phyloP scores from a whole-genome alignment of 2,888 invertebrate genomes.

The Eledona agricola region DNA sequence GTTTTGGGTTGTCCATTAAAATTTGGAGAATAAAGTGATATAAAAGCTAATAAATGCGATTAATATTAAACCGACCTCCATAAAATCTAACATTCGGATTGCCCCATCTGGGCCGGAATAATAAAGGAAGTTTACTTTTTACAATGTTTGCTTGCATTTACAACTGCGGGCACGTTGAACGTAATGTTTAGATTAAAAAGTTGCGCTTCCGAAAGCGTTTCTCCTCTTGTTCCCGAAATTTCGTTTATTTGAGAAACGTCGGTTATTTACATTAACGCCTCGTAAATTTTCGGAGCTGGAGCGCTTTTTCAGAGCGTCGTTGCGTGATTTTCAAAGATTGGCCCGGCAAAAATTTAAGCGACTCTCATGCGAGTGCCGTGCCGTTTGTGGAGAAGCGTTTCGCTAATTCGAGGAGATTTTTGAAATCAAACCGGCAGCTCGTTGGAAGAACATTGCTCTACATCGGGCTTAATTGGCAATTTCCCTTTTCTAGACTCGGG shows the following conservation, averaged over 20 bases:
- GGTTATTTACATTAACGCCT: slow-evolving; percentile 15
- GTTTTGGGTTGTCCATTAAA: no score
- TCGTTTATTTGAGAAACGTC: slow-evolving; percentile 6
- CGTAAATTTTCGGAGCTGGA: slow-evolving; percentile 10
- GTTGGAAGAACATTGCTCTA: slow-evolving; percentile 14
- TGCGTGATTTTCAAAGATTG: slow-evolving; percentile 7
- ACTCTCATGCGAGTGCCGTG: no score
- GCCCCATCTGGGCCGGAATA: slow-evolving; percentile 16
- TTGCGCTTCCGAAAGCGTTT: slow-evolving; percentile 1
- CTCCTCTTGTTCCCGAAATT: slow-evolving; percentile 1
- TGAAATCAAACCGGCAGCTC: slow-evolving; percentile 9
- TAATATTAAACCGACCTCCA: no score
- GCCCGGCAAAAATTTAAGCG: no score
- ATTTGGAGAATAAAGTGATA: no score
- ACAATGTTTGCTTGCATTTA: slow-evolving; percentile 22
- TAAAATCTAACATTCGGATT: slow-evolving; percentile 18
- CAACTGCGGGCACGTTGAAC: slow-evolving; percentile 19
- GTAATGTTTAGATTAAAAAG: slow-evolving; percentile 16
- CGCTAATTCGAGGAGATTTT: slow-evolving; percentile 14
- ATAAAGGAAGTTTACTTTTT: slow-evolving; percentile 28
- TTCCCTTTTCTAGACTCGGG: slow-evolving; percentile 15
- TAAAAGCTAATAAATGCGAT: no score
- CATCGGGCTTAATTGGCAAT: slow-evolving; percentile 24
- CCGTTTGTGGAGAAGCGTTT: slow-evolving; percentile 23
- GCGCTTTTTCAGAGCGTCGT: slow-evolving; percentile 5